phyloP scores from a whole-genome alignment of 53 echinoderm and acorn worm species.

The Luidia sarsii region DNA sequence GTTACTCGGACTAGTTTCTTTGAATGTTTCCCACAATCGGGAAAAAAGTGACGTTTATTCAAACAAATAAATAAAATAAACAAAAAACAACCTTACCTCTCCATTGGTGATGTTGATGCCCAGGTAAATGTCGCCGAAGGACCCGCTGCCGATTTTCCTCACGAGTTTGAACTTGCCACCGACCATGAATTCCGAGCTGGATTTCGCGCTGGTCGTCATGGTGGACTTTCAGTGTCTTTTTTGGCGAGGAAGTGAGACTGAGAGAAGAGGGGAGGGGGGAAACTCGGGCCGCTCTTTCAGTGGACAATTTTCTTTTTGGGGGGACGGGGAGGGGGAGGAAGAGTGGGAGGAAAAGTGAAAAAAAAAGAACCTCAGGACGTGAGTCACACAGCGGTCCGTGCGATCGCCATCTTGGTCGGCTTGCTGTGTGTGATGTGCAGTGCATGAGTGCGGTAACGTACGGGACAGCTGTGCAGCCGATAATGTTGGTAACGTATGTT shows the following conservation, averaged over 20 bases:
- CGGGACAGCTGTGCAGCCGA: conserved; percentile 14
- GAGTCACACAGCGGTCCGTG: conserved; percentile 5
- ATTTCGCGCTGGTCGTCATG: conserved; percentile 48
- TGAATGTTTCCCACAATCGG: too few species aligned
- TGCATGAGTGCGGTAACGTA: not conserved
- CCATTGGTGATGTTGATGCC: conserved; percentile 98
- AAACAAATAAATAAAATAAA: too few species aligned
- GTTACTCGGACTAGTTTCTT: too few species aligned
- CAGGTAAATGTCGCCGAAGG: conserved; percentile 98
- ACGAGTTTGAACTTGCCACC: conserved; percentile 88
- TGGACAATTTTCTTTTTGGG: too few species aligned
- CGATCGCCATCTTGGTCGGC: conserved; percentile 32
- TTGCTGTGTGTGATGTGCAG: not conserved
- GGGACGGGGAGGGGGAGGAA: not conserved
- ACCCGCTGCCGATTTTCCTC: conserved; percentile 96
- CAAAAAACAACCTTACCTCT: conserved; percentile 88
- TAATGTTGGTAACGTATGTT: too few species aligned
- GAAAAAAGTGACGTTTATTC: too few species aligned
- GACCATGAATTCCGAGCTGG: conserved; percentile 56
- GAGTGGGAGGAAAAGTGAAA: not conserved
- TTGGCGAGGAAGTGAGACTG: too few species aligned
- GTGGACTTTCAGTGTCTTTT: not conserved
- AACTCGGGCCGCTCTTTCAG: conserved; percentile 1
- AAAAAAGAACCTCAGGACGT: conserved; percentile 34
- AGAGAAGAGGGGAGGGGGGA: conserved; percentile 14